Conservation (phyloP, 2,888 invertebrate species). For the Oconnorella tubifera region DNA sequence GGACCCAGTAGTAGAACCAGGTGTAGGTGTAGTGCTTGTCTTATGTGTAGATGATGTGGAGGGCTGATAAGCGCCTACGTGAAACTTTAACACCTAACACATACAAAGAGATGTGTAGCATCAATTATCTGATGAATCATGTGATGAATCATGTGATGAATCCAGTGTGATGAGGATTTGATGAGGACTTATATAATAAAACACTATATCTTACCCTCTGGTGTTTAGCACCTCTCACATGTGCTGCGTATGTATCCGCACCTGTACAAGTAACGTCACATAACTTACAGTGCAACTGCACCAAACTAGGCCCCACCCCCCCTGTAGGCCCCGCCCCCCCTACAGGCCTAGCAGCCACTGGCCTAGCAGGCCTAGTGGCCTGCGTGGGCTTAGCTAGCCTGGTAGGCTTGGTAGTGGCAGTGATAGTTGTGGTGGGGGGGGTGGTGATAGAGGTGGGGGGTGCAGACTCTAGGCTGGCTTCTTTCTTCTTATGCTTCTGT, state of each 20-base stretch:
- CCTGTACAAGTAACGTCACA: slow-evolving; percentile 19
- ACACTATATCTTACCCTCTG: slow-evolving; percentile 79
- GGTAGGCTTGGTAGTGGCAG: not conserved
- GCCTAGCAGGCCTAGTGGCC: not conserved
- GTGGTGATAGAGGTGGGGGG: slow-evolving; percentile 1
- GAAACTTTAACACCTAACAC: too few species aligned
- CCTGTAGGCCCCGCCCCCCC: not conserved
- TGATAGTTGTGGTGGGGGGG: not conserved
- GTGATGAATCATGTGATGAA: too few species aligned
- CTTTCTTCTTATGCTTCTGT: slow-evolving; percentile 24
- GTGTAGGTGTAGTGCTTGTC: too few species aligned
- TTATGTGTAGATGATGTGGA: too few species aligned
- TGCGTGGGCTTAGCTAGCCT: too few species aligned
- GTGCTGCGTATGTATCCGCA: slow-evolving; percentile 18
- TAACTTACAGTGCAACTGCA: slow-evolving; percentile 20
- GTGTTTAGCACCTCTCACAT: slow-evolving; percentile 84
- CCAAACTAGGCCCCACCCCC: not conserved
- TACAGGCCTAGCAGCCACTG: not conserved
- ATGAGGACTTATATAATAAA: too few species aligned
- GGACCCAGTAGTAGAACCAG: too few species aligned
- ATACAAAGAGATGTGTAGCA: too few species aligned
- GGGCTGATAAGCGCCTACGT: too few species aligned
- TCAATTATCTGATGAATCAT: too few species aligned
- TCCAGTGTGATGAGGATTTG: too few species aligned
- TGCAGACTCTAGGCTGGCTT: slow-evolving; percentile 4